Conservation (phyloP, 2,888 invertebrate genomes). For the Epinotia brunnichana region DNA sequence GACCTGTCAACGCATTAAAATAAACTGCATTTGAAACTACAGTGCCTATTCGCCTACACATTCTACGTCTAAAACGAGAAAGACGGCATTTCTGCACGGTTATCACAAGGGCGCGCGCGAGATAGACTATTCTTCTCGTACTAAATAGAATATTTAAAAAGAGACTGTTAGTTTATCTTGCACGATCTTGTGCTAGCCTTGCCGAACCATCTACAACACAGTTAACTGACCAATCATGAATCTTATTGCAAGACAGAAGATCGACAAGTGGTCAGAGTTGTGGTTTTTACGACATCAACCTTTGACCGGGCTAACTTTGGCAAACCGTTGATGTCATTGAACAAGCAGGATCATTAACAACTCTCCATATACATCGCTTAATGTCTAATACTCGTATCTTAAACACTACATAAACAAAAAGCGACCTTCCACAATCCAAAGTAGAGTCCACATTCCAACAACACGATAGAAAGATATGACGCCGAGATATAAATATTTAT, state of each 20-base stretch:
- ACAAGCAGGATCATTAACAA: constrained; percentile 7
- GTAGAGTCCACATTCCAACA: constrained; percentile 9
- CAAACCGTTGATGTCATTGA: constrained; percentile 10
- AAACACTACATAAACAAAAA: neutral
- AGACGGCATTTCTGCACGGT: neutral
- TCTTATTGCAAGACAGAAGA: neutral
- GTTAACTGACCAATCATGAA: constrained; percentile 4
- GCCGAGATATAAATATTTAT: neutral
- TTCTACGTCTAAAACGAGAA: neutral
- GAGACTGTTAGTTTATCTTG: neutral
- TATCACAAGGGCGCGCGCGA: neutral
- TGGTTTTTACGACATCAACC: neutral
- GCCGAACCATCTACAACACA: neutral
- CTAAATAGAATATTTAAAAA: neutral
- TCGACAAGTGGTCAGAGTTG: neutral
- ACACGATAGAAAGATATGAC: neutral
- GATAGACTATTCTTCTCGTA: neutral
- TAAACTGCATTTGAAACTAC: neutral
- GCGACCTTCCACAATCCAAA: neutral
- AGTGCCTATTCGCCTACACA: neutral
- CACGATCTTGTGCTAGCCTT: neutral
- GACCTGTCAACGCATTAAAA: too few species aligned
- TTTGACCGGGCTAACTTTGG: constrained; percentile 13
- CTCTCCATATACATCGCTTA: constrained; percentile 7
- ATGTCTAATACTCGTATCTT: neutral